phyloP scores from a whole-genome alignment of 2,888 invertebrate species.

The Caenorhabditis sp. region DNA sequence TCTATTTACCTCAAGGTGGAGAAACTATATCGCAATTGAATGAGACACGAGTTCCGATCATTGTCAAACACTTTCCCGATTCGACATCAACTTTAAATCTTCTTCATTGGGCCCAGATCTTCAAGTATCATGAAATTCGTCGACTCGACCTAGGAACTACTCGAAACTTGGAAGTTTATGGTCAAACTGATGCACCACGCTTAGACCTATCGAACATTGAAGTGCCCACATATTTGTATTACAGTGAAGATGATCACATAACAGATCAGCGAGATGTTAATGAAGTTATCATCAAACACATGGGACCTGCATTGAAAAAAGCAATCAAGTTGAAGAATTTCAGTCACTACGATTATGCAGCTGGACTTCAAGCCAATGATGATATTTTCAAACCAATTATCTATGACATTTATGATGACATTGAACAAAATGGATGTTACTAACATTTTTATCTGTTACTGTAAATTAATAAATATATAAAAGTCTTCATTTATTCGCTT shows the following conservation, averaged over 20 bases:
- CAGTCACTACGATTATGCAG: conserved; percentile 36
- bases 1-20: conserved; percentile 4
- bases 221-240: conserved; percentile 32
- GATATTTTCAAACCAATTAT: conserved; percentile 40
- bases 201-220: conserved; percentile 30
- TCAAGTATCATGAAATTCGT: conserved; percentile 34
- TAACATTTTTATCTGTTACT: background rate
- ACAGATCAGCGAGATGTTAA: conserved; percentile 26
- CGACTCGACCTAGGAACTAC: conserved; percentile 21
- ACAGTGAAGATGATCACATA: conserved; percentile 27
- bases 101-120: conserved; percentile 36
- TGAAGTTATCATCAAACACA: conserved; percentile 20
- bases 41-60: conserved; percentile 26
- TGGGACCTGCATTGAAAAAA: conserved; percentile 33
- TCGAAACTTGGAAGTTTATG: conserved; percentile 24
- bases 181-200: conserved; percentile 25
- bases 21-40: conserved; percentile 32
- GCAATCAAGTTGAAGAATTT: conserved; percentile 31
- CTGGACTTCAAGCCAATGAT: conserved; percentile 37
- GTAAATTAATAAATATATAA: too few species aligned
- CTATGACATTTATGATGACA: conserved; percentile 34
- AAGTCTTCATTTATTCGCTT: too few species aligned
- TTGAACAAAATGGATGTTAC: background rate
- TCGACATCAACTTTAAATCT: conserved; percentile 35
- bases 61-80: conserved; percentile 27